These are phyloP conservation scores for Eupithecia vulgata DNA, from an alignment of 2,888 invertebrate species.

Conservation along the genomic window DNA sequence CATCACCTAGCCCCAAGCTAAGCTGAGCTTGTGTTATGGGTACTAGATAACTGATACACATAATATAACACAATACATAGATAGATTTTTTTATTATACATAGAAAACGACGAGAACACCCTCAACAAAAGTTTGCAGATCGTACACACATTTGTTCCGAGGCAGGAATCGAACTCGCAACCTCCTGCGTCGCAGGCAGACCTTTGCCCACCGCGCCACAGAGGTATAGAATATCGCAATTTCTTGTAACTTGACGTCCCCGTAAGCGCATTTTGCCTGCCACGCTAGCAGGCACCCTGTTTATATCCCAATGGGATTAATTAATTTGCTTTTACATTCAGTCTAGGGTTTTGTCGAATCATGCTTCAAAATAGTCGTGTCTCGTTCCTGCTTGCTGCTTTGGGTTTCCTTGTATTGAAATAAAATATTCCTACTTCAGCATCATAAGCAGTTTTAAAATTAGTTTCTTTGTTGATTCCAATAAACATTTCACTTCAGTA, in stretches of 20 bases:
- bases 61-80: too few species aligned
- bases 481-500: neutral
- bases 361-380: slow-evolving; percentile 30
- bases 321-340: slow-evolving; percentile 76
- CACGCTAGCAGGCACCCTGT: slow-evolving; percentile 63
- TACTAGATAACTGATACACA: too few species aligned
- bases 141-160: too few species aligned
- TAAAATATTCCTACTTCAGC: neutral
- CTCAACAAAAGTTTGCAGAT: too few species aligned
- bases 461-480: neutral
- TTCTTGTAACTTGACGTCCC: slow-evolving; percentile 13
- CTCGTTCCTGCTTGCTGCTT: neutral
- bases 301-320: slow-evolving; percentile 66
- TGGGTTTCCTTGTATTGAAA: neutral
- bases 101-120: too few species aligned
- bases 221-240: slow-evolving; percentile 20
- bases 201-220: too few species aligned
- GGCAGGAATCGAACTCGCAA: too few species aligned
- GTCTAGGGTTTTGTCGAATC: slow-evolving; percentile 59
- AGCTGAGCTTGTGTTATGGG: too few species aligned
- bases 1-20: too few species aligned
- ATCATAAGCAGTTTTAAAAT: neutral
- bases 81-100: too few species aligned
- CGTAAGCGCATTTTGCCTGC: slow-evolving; percentile 37
- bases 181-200: too few species aligned